Evolutionary conservation across 2,797 vertebrate species (phyloP), one percentile per base, ranked within the genome.

Genomic region (Lepilemur ruficaudatus): DNA sequence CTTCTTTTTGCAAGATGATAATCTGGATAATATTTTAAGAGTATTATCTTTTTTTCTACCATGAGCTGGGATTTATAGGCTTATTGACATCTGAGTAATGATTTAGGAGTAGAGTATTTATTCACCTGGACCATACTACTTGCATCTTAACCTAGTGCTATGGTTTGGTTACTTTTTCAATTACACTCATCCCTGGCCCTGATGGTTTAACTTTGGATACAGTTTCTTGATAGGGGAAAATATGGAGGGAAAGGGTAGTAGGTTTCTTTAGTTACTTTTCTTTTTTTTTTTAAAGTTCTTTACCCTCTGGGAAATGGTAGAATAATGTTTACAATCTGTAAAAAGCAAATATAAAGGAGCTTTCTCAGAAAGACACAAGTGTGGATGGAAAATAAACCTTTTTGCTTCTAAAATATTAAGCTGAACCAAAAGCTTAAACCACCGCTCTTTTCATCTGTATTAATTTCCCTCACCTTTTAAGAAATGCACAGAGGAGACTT

Each of bases 321-420:
- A 23, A 52, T 78, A 86, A 46, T 81, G 32, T 72, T 69, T 72
- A 30, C 13, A 67, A 1, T 90, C 22, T 38, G 17, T 83, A 46
- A 65, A 82, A 85, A 72, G 50, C 35, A 87, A 72, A 82, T 79
- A 65, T 55, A 81, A 63, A 76, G 23, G 43, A 43, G 15, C 28
- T 91, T 18, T 9, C 46, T 70, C 4, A 81, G 55, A 91, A 84
- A 65, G 32, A 59, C 73, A 46, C 12, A 46, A 12, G 8, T 65
- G 30, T 80, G 52, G 32, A 70, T 28, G 55, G 22, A 65, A 70
- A 82, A 59, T 38, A 17, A 61, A 4, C 22, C 38, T 78, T 87
- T 93, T 91, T 57, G 35, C 61, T 20, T 46, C 4, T 61, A 65
- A 91, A 90, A 35, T 97, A 17, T 94, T 79, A 76, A 93, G 20